Base-by-base conservation (phyloP, 2,113 vertebrate species). In the Tupaia chinensis region DNA sequence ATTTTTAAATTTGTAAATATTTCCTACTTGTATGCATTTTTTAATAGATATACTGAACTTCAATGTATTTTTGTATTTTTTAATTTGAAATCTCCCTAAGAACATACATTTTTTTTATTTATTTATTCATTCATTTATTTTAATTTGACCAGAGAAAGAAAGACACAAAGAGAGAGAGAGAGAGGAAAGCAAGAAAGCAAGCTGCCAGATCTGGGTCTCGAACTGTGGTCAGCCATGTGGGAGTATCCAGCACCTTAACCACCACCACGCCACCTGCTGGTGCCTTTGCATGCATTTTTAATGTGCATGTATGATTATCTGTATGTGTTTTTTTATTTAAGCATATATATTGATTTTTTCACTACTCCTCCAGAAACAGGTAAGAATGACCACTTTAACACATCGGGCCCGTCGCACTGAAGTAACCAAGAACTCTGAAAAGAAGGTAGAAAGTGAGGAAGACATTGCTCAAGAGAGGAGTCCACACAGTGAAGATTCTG, bases 371-470 rank as follows among this genome's bases (percentile, higher is more conserved):
- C 20, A 89, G 91, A 66, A 5, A 13, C 34, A 76, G 79, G 74
- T 86, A 60, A 98, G 97, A 91, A 99, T 99, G 99, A 98, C 98
- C 2, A 99, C 99, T 1, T 97, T 99, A 60, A 99, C 98, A 2
- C 98, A 98, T 90, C 98, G 99, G 12, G 98, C 95, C 17, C 98
- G 99, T 27, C 98, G 98, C 0, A 87, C 94, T 7, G 98, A 99
- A 23, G 63, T 60, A 29, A 97, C 96, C 27, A 96, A 97, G 82
- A 97, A 6, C 65, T 58, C 12, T 4, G 98, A 98, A 29, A 98
- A 94, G 97, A 98, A 94, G 44, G 7, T 63, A 0, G 97, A 98
- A 2, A 22, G 93, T 0, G 98, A 99, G 23, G 98, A 98, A 44
- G 97, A 98, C 0, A 80, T 8, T 0, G 87, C 68, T 27, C 96